phyloP scores from a whole-genome alignment of 2,797 vertebrate genomes.

The Botia kubotai region DNA sequence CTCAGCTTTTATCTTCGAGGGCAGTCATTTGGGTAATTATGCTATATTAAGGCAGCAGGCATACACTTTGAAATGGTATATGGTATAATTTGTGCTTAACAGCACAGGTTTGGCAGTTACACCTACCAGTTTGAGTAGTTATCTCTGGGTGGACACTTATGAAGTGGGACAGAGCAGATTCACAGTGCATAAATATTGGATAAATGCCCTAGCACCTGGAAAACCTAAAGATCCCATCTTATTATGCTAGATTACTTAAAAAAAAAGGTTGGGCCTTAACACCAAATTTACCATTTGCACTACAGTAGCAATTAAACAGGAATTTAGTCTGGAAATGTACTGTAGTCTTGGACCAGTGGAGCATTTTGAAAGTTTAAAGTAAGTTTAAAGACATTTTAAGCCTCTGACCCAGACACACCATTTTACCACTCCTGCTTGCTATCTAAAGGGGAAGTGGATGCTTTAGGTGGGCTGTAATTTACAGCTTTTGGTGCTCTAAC shows the following conservation, averaged over 20 bases:
- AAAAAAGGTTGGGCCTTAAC: neutral
- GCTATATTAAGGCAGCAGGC: constrained; percentile 8
- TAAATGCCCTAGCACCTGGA: neutral
- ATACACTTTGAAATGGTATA: constrained; percentile 56
- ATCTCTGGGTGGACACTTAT: neutral
- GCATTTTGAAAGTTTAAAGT: constrained; percentile 4
- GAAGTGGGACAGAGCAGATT: constrained; percentile 20
- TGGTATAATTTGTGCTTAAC: constrained; percentile 39
- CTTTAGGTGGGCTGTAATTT: constrained; percentile 18
- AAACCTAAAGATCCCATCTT: constrained; percentile 1
- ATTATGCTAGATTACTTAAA: constrained; percentile 14
- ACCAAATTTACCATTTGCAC: neutral
- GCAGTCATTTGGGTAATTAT: constrained; percentile 50
- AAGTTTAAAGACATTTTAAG: constrained; percentile 24
- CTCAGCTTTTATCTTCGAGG: constrained; percentile 33
- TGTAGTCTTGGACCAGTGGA: neutral
- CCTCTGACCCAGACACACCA: constrained; percentile 18
- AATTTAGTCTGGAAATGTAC: neutral
- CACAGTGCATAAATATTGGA: constrained; percentile 5
- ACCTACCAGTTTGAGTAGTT: constrained; percentile 16
- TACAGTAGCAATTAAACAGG: constrained; percentile 6
- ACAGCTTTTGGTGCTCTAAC: neutral
- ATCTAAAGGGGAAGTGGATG: constrained; percentile 11
- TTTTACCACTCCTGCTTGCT: neutral
- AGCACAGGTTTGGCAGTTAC: constrained; percentile 1